Evolutionary conservation across 1,140 invertebrate species (phyloP), one percentile per base, ranked within the genome.

Genomic region (Gerris buenoi): DNA sequence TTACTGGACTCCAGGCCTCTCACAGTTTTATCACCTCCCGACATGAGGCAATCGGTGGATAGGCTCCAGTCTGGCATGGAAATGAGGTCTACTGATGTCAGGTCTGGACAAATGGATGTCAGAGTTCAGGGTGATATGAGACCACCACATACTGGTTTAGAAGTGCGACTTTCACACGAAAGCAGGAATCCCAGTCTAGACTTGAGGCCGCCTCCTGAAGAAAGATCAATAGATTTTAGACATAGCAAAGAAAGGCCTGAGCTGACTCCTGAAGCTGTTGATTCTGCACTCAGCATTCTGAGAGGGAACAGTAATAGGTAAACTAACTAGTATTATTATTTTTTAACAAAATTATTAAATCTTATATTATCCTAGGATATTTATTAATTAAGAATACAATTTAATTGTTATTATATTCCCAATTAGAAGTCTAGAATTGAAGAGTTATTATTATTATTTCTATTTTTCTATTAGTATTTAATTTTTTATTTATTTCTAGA

Each of bases 231-330:
- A 10, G 33, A 46, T 46, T 46, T 46, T 46, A 46, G 33, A 46
- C 33, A 5, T 46, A 46, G 18, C 33, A 46, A 46, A 56, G 28
- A 28, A 23, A 1, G 22, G n/a, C 58, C 66, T 23, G 65, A 69
- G 27, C 65, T 66, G 2, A 66, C 65, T 28, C 58, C 68, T 27
- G 69, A 70, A 28, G 65, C 68, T 56, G 68, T 67, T 2, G 69
- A 70, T 46, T 57, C 67, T n/a, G 68, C 67, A 18, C 60, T 70
- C n/a, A 70, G 27, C 64, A 66, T 70, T 18, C 46, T 70, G 3
- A 68, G 69, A 25, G 69, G 69, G 3, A 25, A 64, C n/a, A 29
- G 25, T 29, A 66, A 59, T 23, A 60, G 58, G 58, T 60, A 60
- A 46, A 10, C n/a, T n/a, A n/a, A n/a, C n/a, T n/a, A n/a, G n/a